A percentile compares a stretch with the other conserved stretches of the same genome.
These are phyloP conservation scores for Phycodurus eques DNA, from an alignment of 2,113 vertebrate species.

Conservation along the genomic window DNA sequence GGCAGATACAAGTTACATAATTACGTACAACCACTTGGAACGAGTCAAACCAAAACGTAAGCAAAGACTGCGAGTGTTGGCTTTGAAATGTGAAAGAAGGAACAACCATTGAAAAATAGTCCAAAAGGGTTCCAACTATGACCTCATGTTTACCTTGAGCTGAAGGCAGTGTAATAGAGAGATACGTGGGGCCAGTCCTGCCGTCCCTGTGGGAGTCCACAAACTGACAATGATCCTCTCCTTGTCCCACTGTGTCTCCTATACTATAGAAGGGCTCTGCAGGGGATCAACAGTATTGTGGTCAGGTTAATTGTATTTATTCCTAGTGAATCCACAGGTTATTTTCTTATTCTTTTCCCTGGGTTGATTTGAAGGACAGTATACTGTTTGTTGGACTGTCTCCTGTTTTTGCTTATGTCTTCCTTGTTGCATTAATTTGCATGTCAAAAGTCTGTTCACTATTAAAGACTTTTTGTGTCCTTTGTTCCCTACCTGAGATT, in stretches of 20 bases:
- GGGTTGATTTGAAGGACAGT: neutral
- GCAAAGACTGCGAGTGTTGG: neutral
- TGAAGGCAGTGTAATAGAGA: slow-evolving; percentile 80
- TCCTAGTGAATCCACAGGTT: neutral
- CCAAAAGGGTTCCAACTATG: neutral
- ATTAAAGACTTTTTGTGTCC: neutral
- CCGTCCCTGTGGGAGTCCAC: slow-evolving; percentile 95
- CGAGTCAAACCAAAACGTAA: neutral
- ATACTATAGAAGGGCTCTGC: slow-evolving; percentile 94
- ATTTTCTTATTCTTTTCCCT: neutral
- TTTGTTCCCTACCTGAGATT: no score
- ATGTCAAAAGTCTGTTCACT: neutral
- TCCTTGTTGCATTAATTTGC: neutral
- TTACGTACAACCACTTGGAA: neutral
- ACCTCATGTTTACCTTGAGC: slow-evolving; percentile 79
- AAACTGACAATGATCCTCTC: slow-evolving; percentile 98
- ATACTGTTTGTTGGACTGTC: neutral
- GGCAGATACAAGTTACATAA: no score
- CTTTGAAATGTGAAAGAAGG: neutral
- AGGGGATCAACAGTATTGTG: neutral
- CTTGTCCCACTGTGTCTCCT: slow-evolving; percentile 89
- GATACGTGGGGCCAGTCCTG: slow-evolving; percentile 85
- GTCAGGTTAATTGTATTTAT: neutral
- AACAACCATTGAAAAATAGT: neutral
- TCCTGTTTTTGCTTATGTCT: neutral